Base-by-base conservation (phyloP, 1,140 invertebrate species). In the Colletes gigas region DNA sequence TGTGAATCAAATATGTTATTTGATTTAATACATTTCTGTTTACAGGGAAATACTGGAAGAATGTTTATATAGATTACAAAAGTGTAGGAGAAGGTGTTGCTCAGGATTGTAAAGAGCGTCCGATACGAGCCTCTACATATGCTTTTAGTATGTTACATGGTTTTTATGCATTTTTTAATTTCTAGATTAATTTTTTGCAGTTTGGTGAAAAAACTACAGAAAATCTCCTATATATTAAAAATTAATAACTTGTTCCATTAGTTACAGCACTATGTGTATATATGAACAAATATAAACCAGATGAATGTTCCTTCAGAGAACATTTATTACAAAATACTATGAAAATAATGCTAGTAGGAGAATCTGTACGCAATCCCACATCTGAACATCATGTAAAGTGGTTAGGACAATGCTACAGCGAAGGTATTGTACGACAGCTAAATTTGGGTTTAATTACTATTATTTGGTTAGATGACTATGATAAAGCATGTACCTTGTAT, bases 371-470 rank as follows among this genome's bases (percentile, higher is more conserved):
- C 52, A 98, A 97, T 93, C 94, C 95, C 55, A 90, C 91, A 66
- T 94, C 96, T n/a, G 92, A 95, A 57, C 88, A 94, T 12, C 95
- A 97, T 89, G 86, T 97, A n/a, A 91, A 95, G 63, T 94, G 92
- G 78, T 83, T 98, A 8, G 94, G 95, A 63, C 92, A 93, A 70
- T 95, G 94, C 87, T 94, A 95, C 41, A 97, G 97, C 88, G 93
- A 96, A 88, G 95, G 95, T 21, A 92, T 95, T 30, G 89, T 98
- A 3, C 94, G 96, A 47, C 93, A 95, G 62, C 88, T 94, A 12
- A 96, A 94, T 89, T 93, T 97, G 3, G 96, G 96, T 14, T 89
- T 97, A 17, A 92, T 95, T 78, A 97, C 97, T 8, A 84, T 98
- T 8, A 95, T 98, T 65, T 98, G 96, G 95, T 90, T 95, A 3